Base-by-base conservation (phyloP, 1,140 invertebrate species). In the Nasonia giraulti region DNA sequence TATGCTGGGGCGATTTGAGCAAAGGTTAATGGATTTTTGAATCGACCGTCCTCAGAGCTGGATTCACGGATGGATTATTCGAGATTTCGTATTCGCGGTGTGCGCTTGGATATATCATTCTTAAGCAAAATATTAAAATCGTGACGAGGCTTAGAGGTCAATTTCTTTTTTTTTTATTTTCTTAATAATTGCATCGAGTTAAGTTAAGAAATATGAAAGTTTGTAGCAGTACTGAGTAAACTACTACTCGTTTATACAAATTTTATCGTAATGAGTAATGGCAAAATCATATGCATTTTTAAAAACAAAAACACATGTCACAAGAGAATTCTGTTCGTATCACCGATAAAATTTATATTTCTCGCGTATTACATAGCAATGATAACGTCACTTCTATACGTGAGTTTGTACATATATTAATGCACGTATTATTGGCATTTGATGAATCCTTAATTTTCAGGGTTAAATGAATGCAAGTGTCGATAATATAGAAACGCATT, bases 401-500 rank as follows among this genome's bases (percentile, higher is more conserved):
- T 31, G 62, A 37, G 62, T 11, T 27, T 27, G 27, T 27, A 27
- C 27, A 27, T 27, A 27, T 27, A 27, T 27, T 27, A 27, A 27
- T 27, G 5, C 33, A 6, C 33, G 33, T 37, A 5, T 37, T 3
- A 7, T 20, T 62, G 50, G 17, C 20, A 78, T 62, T 62, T 78
- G 55, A 12, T 80, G 23, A 69, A 71, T 66, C 62, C 14, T 23
- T 71, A 71, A 74, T 37, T 62, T 17, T 17, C 17, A 27, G 40
- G 7, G 12, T 78, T 33, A 66, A 69, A 83, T 78, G 40, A 23
- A 66, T 68, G 2, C 23, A 20, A n/a, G 8, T 4, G 7, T 50
- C 14, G n/a, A 74, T 74, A 74, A 76, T 76, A 82, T 66, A 82
- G 31, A 74, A 75, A 75, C 62, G 17, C 50, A 27, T 23, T 55